phyloP scores from a whole-genome alignment of 2,113 vertebrate genomes.

The Madoqua kirkii region DNA sequence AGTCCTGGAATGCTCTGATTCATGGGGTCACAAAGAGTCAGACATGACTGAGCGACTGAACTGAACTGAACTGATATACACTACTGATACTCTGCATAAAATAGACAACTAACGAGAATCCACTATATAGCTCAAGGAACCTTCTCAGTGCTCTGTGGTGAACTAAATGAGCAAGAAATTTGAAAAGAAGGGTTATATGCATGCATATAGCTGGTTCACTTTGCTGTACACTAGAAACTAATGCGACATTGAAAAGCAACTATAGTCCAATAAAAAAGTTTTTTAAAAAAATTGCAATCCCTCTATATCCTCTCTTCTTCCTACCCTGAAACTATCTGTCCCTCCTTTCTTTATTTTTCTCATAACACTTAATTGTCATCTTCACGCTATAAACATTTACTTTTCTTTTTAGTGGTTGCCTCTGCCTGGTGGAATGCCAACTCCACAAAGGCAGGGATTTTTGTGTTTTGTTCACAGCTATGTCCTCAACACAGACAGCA shows the following conservation, averaged over 20 bases:
- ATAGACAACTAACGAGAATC: neutral
- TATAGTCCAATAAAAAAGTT: neutral
- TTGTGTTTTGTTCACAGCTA: neutral
- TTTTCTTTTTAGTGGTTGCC: constrained; percentile 3
- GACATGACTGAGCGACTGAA: no score
- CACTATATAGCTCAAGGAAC: neutral
- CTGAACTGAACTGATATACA: neutral
- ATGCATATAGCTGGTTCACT: neutral
- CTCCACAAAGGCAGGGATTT: neutral
- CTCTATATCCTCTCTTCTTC: neutral
- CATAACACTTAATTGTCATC: neutral
- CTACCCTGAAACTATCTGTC: neutral
- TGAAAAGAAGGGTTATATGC: neutral
- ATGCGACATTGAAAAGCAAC: neutral
- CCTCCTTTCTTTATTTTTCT: neutral
- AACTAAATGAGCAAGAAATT: neutral
- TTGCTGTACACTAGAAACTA: neutral
- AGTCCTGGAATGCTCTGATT: no score
- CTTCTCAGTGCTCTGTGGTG: neutral
- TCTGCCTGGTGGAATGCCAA: constrained; percentile 20
- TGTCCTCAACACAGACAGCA: neutral
- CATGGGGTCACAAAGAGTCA: no score
- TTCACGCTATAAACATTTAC: neutral
- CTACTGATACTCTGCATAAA: neutral
- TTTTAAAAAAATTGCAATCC: neutral